phyloP scores from a whole-genome alignment of 2,888 invertebrate genomes.

The Heteromyza rotundicornis region DNA sequence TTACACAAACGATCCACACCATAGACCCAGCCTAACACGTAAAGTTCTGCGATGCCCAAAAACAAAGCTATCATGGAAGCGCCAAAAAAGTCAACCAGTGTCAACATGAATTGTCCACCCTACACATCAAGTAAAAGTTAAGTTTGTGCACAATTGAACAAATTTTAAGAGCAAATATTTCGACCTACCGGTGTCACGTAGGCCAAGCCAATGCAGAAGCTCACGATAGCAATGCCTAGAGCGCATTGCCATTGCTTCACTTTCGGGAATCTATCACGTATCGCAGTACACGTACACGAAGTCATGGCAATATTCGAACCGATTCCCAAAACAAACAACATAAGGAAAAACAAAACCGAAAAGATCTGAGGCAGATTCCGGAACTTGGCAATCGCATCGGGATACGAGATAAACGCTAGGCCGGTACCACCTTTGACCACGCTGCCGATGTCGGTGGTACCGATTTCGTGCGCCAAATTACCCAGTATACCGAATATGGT shows the following conservation, averaged over 20 bases:
- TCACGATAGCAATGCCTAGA: constrained; percentile 61
- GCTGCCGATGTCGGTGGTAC: constrained; percentile 62
- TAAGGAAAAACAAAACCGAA: constrained; percentile 66
- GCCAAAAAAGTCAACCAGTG: constrained; percentile 76
- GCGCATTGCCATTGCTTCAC: constrained; percentile 66
- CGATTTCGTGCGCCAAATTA: constrained; percentile 65
- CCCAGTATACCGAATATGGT: constrained; percentile 68
- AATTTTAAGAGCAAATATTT: background rate
- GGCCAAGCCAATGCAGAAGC: constrained; percentile 67
- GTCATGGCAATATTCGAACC: constrained; percentile 65
- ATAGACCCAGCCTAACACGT: constrained; percentile 77
- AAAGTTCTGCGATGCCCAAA: constrained; percentile 70
- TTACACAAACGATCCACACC: constrained; percentile 71
- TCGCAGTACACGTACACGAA: constrained; percentile 63
- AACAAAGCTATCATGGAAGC: constrained; percentile 77
- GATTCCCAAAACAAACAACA: constrained; percentile 67
- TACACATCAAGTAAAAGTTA: constrained; percentile 45
- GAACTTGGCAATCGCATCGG: constrained; percentile 67
- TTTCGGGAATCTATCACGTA: constrained; percentile 63
- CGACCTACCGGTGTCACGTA: constrained; percentile 71
- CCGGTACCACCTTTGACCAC: constrained; percentile 66
- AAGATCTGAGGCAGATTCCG: constrained; percentile 66
- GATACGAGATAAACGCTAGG: constrained; percentile 68
- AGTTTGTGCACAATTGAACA: background rate
- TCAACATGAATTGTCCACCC: constrained; percentile 78